Conservation (phyloP, 1,140 invertebrate genomes). For the Propsilocerus akamusi region DNA sequence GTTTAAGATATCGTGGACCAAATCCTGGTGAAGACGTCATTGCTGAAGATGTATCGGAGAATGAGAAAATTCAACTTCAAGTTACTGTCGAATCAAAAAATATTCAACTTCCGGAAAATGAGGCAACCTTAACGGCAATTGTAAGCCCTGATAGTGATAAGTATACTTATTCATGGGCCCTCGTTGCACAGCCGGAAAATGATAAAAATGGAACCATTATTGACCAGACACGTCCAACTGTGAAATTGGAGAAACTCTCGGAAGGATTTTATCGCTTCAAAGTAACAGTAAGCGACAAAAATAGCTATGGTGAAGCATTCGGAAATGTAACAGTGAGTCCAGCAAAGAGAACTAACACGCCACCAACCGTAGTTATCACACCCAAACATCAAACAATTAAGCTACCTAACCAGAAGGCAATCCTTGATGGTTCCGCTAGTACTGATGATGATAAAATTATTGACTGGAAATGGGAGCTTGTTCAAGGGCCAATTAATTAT, state of each 20-base stretch:
- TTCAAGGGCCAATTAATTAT: constrained; percentile 69
- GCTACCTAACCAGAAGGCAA: constrained; percentile 70
- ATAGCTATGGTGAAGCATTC: constrained; percentile 61
- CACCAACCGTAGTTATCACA: constrained; percentile 70
- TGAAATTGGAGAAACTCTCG: constrained; percentile 55
- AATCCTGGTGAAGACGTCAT: constrained; percentile 14
- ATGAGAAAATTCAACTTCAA: constrained; percentile 39
- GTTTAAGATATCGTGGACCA: constrained; percentile 11
- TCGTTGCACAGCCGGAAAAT: constrained; percentile 61
- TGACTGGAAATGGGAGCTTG: constrained; percentile 80
- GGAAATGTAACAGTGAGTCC: constrained; percentile 86
- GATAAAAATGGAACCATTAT: constrained; percentile 59
- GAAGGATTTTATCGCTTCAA: constrained; percentile 81
- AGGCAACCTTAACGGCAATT: constrained; percentile 58
- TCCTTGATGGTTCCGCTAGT: constrained; percentile 61
- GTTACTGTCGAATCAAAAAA: constrained; percentile 62
- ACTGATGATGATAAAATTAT: constrained; percentile 68
- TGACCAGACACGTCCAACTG: constrained; percentile 62
- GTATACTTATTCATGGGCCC: constrained; percentile 78
- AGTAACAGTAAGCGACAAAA: constrained; percentile 56
- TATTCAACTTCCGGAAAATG: constrained; percentile 49
- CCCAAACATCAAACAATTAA: constrained; percentile 70
- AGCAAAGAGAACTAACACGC: constrained; percentile 66
- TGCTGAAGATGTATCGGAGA: constrained; percentile 18
- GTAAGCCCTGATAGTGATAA: constrained; percentile 55